Conservation (phyloP, 2,113 vertebrate species). For the Microtus oregoni region DNA sequence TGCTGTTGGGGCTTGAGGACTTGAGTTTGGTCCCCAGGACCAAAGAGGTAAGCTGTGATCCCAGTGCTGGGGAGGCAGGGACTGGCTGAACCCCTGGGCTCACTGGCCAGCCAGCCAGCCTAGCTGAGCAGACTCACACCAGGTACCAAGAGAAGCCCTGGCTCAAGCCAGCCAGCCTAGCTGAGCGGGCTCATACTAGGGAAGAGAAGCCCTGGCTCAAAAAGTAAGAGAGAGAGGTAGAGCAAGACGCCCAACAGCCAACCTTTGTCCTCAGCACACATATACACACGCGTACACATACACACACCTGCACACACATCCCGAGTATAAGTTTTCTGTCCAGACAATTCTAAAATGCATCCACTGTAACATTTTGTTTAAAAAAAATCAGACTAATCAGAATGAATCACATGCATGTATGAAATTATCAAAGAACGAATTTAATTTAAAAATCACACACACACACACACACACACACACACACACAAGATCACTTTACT, state of each 20-base stretch:
- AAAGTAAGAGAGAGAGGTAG: background rate
- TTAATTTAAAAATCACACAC: background rate
- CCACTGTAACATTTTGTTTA: constrained; percentile 5
- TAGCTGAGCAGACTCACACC: background rate
- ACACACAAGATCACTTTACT: background rate
- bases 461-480: background rate
- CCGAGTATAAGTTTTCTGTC: background rate
- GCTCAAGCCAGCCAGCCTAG: background rate
- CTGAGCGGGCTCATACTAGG: background rate
- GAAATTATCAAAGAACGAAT: background rate
- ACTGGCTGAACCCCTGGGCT: background rate
- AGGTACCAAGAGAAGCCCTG: background rate
- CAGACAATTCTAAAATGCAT: constrained; percentile 18
- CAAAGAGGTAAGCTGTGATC: background rate
- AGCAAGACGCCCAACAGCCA: background rate
- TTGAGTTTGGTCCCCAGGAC: background rate
- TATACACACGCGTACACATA: background rate
- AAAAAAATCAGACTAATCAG: background rate
- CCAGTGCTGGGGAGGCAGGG: background rate
- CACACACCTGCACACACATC: background rate
- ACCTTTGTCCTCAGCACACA: background rate
- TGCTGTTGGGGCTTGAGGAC: background rate
- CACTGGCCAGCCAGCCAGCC: no score
- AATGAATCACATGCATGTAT: background rate
- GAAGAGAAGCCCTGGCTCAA: background rate